Conservation (phyloP, 2,797 vertebrate species). For the Cryptoprocta ferox region DNA sequence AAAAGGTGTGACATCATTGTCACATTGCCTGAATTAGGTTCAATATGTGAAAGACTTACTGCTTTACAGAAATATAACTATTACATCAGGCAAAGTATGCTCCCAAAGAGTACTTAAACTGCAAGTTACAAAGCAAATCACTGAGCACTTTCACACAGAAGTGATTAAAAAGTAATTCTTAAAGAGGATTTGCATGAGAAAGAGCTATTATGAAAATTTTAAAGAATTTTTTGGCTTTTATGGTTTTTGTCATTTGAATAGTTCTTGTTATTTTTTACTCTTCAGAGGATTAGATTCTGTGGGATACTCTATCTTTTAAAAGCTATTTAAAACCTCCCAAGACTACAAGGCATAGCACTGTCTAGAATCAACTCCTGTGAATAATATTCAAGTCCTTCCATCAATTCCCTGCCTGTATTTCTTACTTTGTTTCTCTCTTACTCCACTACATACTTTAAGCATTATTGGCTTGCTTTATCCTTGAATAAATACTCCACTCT, state of each 20-base stretch:
- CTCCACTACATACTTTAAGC: neutral
- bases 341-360: neutral
- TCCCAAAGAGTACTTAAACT: neutral
- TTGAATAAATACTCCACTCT: neutral
- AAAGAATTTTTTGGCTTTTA: neutral
- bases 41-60: neutral
- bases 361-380: neutral
- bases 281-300: neutral
- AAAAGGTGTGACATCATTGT: slow-evolving; percentile 17
- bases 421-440: neutral
- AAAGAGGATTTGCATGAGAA: neutral
- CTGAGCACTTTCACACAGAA: neutral
- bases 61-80: neutral
- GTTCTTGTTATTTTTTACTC: neutral
- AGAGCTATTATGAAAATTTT: neutral
- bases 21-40: slow-evolving; percentile 15
- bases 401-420: neutral
- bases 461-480: neutral
- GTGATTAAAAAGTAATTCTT: slow-evolving; percentile 30
- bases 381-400: neutral
- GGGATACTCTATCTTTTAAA: neutral
- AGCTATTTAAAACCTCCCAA: neutral
- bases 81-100: neutral
- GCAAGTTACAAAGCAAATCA: neutral
- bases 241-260: neutral